Evolutionary conservation across 2,888 invertebrate genomes (phyloP).

Genomic region (Podotricha telesiphe): DNA sequence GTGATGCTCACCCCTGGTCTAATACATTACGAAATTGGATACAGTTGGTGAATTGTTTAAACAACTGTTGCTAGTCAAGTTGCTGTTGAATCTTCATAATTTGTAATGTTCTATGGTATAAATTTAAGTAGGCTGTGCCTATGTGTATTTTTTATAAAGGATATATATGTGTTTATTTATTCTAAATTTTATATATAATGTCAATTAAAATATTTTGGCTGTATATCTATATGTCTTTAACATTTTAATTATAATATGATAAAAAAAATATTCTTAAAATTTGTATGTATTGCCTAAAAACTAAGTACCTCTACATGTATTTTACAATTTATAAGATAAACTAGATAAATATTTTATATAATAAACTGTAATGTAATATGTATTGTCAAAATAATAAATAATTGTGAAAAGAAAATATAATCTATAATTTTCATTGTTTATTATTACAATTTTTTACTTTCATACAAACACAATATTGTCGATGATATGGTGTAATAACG

Average conservation of each 20-base stretch:
- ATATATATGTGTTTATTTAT: background rate
- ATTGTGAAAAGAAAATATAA: background rate
- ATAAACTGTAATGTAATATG: background rate
- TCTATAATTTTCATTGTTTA: conserved; percentile 28
- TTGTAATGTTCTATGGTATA: background rate
- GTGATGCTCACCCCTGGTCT: no score
- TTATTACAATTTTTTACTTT: conserved; percentile 45
- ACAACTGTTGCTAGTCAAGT: conserved; percentile 15
- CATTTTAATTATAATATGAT: no score
- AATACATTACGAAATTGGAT: background rate
- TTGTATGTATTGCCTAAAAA: background rate
- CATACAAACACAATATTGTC: conserved; percentile 60
- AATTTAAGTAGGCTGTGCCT: conserved; percentile 12
- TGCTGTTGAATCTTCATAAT: background rate
- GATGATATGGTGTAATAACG: conserved; percentile 51
- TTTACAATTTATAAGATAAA: no score
- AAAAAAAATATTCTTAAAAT: no score
- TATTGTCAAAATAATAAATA: background rate
- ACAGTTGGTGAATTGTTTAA: background rate
- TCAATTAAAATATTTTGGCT: background rate
- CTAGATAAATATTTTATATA: background rate
- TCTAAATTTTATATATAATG: background rate
- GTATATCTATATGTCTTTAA: no score
- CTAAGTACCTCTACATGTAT: no score
- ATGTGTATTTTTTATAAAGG: background rate